These are phyloP conservation scores for Laterallus jamaicensis DNA, from an alignment of 2,113 vertebrate genomes.

Conservation along the genomic window DNA sequence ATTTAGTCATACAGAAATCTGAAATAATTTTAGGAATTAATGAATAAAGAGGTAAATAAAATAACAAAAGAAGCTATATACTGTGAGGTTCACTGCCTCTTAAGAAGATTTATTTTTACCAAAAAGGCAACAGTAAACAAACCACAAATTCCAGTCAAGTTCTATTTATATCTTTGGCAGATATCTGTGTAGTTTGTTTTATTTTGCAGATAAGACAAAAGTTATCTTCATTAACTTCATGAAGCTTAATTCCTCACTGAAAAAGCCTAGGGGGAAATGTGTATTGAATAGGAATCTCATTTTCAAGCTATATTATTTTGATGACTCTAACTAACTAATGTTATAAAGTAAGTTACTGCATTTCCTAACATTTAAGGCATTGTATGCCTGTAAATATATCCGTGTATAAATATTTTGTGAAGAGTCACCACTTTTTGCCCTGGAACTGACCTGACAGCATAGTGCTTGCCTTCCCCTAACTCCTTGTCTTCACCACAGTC, in stretches of 20 bases:
- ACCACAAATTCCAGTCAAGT: neutral
- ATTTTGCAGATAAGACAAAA: neutral
- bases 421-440: neutral
- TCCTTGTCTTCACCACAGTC: neutral
- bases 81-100: fast-evolving
- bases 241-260: neutral
- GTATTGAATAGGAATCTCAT: neutral
- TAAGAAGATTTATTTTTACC: neutral
- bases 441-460: neutral
- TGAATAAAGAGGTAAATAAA: neutral
- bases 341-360: neutral
- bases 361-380: neutral
- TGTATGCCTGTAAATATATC: neutral
- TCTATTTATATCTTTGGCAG: neutral
- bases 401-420: neutral
- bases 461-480: neutral
- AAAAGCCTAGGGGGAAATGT: neutral
- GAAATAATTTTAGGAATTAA: neutral
- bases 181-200: neutral
- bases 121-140: neutral
- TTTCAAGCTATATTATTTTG: neutral
- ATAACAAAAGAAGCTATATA: neutral
- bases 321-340: neutral
- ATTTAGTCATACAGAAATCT: neutral
- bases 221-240: neutral